Evolutionary conservation across 2,797 vertebrate genomes (phyloP).

Genomic region (Poecilia velifera): DNA sequence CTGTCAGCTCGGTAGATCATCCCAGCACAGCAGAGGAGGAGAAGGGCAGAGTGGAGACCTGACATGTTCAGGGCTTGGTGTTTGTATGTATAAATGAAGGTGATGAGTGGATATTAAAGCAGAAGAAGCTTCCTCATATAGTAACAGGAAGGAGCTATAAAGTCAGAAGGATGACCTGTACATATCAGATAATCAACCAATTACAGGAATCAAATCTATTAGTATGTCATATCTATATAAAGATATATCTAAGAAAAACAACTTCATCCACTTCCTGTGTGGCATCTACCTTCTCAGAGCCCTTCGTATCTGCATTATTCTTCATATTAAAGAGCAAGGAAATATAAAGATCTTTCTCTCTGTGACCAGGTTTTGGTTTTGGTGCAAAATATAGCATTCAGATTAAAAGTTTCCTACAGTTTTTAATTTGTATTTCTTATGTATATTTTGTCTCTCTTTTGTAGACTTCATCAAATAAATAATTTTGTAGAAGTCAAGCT

Average conservation of each 20-base stretch:
- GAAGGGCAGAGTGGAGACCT: neutral
- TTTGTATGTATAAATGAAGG: neutral
- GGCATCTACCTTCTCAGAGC: neutral
- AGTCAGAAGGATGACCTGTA: neutral
- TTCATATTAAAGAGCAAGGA: no score
- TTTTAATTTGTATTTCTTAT: no score
- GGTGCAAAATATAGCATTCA: no score
- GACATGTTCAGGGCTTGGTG: neutral
- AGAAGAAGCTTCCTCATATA: neutral
- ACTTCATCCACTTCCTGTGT: neutral
- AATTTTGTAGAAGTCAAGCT: no score
- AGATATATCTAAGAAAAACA: neutral
- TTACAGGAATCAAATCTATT: neutral
- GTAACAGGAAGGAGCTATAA: neutral
- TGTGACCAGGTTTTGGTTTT: no score
- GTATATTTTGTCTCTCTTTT: no score
- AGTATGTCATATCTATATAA: neutral
- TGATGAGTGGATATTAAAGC: neutral
- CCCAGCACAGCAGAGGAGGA: neutral
- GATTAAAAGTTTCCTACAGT: no score
- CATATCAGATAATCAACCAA: neutral
- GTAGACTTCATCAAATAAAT: no score
- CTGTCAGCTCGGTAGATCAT: neutral
- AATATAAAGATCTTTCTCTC: no score
- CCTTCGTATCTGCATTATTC: no score